A percentile compares a stretch with the other conserved stretches of the same genome.
Conservation (phyloP, 2,797 vertebrate genomes). For the Alcedo atthis region DNA sequence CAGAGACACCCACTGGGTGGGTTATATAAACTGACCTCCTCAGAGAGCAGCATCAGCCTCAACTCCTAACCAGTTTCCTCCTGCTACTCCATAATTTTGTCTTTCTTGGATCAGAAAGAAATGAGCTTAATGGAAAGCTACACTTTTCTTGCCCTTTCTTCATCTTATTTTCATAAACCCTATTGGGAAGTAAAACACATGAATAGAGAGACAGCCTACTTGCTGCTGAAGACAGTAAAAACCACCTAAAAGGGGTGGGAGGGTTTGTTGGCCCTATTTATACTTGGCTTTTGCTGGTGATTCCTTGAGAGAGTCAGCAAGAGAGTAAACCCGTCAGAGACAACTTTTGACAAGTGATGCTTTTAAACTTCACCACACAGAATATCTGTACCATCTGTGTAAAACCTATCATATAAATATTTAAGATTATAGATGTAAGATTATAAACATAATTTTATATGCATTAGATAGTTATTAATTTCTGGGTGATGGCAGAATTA, state of each 20-base stretch:
- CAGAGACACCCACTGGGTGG: background rate
- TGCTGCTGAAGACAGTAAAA: background rate
- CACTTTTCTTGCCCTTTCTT: background rate
- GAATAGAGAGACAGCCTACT: background rate
- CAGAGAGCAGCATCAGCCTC: background rate
- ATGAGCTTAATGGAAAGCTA: background rate
- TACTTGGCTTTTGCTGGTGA: background rate
- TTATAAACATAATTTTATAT: background rate
- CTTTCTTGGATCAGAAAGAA: background rate
- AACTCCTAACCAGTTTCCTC: background rate
- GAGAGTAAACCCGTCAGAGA: background rate
- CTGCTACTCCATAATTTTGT: background rate
- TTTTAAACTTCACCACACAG: background rate
- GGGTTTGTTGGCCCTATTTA: background rate
- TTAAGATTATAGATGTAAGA: background rate
- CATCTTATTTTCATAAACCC: background rate
- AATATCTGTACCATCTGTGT: background rate
- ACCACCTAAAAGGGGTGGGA: background rate
- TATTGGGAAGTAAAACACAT: background rate
- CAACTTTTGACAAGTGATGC: background rate
- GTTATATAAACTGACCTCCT: background rate
- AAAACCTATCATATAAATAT: background rate
- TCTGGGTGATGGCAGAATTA: background rate
- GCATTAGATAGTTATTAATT: background rate
- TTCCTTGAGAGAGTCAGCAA: fast-evolving